These are phyloP conservation scores for Patella caerulea DNA, from an alignment of 2,888 invertebrate species.

Conservation along the genomic window DNA sequence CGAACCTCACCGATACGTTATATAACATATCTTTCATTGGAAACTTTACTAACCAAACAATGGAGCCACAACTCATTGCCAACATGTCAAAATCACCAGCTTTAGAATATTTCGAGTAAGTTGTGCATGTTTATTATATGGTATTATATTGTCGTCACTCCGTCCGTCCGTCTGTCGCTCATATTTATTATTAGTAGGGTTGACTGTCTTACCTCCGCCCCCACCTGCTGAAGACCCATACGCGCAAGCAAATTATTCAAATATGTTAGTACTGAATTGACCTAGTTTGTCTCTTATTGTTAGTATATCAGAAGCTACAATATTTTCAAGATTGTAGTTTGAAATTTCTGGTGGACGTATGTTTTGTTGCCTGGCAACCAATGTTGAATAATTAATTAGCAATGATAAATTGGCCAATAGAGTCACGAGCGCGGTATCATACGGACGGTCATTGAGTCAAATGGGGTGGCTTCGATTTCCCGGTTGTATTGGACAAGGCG, in stretches of 20 bases:
- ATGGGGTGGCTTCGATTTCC: too few species aligned
- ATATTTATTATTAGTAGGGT: not conserved
- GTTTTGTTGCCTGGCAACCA: too few species aligned
- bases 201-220: not conserved
- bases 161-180: not conserved
- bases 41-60: conserved; percentile 4
- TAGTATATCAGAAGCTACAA: not conserved
- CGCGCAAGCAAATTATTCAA: too few species aligned
- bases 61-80: not conserved
- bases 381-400: too few species aligned
- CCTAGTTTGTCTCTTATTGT: not conserved
- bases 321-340: not conserved
- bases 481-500: too few species aligned
- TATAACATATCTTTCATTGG: not conserved
- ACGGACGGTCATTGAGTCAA: too few species aligned
- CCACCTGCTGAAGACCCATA: too few species aligned
- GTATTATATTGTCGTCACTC: not conserved
- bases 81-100: conserved; percentile 77
- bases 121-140: too few species aligned
- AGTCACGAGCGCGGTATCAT: too few species aligned
- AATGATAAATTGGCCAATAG: too few species aligned
- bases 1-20: conserved; percentile 12
- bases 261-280: too few species aligned
- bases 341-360: not conserved
- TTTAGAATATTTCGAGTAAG: conserved; percentile 93